Conservation (phyloP, 2,888 invertebrate genomes). For the Gari tellinella region DNA sequence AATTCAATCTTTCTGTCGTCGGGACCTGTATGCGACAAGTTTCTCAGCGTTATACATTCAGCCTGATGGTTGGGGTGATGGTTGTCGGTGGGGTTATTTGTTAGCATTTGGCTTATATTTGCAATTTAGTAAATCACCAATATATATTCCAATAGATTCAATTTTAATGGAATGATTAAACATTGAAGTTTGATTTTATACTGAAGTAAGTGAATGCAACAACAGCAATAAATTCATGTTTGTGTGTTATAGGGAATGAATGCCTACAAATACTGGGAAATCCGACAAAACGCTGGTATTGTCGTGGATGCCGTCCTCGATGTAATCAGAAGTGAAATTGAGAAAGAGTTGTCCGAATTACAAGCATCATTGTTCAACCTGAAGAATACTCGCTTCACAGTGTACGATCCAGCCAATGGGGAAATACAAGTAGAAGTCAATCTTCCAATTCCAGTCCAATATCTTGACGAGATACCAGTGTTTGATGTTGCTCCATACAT, state of each 20-base stretch:
- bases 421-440: constrained; percentile 64
- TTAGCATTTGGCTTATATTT: too few relatives aligned
- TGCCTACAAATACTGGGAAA: constrained; percentile 71
- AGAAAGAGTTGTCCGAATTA: constrained; percentile 51
- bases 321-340: constrained; percentile 54
- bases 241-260: constrained; percentile 63
- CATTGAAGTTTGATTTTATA: too few relatives aligned
- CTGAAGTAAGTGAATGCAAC: too few relatives aligned
- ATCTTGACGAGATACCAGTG: constrained; percentile 49
- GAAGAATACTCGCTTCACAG: constrained; percentile 53
- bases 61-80: too few relatives aligned
- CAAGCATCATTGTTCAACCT: constrained; percentile 36
- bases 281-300: constrained; percentile 62
- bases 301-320: constrained; percentile 45
- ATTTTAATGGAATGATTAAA: too few relatives aligned
- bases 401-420: constrained; percentile 57
- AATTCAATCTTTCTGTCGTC: too few relatives aligned
- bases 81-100: too few relatives aligned
- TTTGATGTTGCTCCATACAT: constrained; percentile 47
- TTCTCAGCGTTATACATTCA: too few relatives aligned
- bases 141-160: too few relatives aligned
- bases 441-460: constrained; percentile 57
- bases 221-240: too few relatives aligned
- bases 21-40: too few relatives aligned
- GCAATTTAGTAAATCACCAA: too few relatives aligned